These are phyloP conservation scores for Echinometra lucunter DNA, from an alignment of 53 echinoderm and acorn worm genomes.

Conservation along the genomic window DNA sequence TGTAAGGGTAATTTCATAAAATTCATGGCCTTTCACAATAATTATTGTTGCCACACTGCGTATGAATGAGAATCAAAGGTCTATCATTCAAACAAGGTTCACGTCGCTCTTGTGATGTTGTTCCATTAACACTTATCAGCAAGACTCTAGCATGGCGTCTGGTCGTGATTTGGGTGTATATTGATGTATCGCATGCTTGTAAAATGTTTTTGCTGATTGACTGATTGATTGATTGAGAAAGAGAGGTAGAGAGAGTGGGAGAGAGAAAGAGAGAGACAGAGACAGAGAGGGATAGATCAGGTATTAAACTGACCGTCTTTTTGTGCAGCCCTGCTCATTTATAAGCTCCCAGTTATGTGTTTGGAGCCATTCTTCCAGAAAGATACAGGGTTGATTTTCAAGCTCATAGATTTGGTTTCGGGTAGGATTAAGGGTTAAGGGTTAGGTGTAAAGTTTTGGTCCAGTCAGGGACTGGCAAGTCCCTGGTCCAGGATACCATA, in stretches of 20 bases:
- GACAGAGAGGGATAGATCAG: too few relatives aligned
- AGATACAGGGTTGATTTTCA: too few relatives aligned
- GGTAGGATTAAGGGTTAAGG: too few relatives aligned
- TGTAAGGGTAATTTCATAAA: constrained; percentile 1
- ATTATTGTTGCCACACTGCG: not conserved
- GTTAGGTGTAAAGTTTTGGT: too few relatives aligned
- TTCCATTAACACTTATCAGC: not conserved
- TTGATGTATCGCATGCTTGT: not conserved
- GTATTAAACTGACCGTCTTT: not conserved
- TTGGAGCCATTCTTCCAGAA: too few relatives aligned
- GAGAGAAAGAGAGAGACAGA: too few relatives aligned
- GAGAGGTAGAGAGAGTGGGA: not conserved
- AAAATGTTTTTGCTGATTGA: not conserved
- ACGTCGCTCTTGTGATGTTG: not conserved
- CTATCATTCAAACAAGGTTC: not conserved
- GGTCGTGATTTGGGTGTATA: not conserved
- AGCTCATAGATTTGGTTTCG: too few relatives aligned
- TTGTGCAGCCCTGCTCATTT: not conserved
- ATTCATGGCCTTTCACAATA: not conserved
- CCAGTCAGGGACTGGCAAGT: too few relatives aligned
- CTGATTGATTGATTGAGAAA: too few relatives aligned
- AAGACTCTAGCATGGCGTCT: not conserved
- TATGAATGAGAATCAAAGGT: not conserved
- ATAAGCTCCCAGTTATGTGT: too few relatives aligned
- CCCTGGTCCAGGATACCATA: too few relatives aligned